A percentile compares a stretch with the other conserved stretches of the same genome.
phyloP scores from a whole-genome alignment of 2,797 vertebrate species.

The Malacoraja senta region DNA sequence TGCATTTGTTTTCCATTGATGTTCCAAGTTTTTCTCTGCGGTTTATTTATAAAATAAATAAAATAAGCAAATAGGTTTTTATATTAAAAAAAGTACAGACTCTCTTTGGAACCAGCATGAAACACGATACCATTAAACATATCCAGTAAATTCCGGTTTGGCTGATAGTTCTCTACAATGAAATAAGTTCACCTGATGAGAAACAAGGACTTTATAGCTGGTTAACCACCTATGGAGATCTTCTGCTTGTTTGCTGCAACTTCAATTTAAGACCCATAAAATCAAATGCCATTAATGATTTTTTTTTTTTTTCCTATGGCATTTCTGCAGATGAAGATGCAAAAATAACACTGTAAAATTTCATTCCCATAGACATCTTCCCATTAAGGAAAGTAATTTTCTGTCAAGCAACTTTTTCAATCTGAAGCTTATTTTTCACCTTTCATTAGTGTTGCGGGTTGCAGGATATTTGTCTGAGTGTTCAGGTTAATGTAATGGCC shows the following conservation, averaged over 20 bases:
- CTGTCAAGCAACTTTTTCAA: neutral
- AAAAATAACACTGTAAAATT: neutral
- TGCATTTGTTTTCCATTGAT: slow-evolving; percentile 5
- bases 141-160: neutral
- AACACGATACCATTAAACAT: neutral
- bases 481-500: neutral
- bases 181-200: neutral
- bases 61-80: neutral
- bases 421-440: neutral
- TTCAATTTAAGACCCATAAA: neutral
- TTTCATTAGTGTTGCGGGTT: neutral
- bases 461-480: neutral
- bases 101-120: slow-evolving; percentile 18
- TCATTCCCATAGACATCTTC: neutral
- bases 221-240: neutral
- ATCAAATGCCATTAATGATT: neutral
- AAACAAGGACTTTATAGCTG: neutral
- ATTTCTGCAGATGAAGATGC: neutral
- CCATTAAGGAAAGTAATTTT: neutral
- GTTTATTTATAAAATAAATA: slow-evolving; percentile 24
- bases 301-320: neutral
- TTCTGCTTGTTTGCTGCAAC: neutral
- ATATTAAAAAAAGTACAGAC: neutral
- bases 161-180: neutral
- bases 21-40: slow-evolving; percentile 13